phyloP scores from a whole-genome alignment of 2,113 vertebrate genomes.

The Peucedramus taeniatus region DNA sequence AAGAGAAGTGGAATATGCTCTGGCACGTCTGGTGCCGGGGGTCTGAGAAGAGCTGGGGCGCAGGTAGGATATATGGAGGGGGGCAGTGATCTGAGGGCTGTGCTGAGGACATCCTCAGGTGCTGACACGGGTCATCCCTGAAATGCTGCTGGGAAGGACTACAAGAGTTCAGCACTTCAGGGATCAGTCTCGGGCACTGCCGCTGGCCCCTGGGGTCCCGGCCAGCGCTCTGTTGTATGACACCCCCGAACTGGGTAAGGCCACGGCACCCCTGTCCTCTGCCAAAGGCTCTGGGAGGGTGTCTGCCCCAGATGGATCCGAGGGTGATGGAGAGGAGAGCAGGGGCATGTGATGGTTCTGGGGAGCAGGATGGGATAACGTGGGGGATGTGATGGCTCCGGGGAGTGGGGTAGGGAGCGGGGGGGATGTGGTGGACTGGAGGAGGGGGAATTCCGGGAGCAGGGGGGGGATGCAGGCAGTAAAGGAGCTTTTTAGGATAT shows the following conservation, averaged over 20 bases:
- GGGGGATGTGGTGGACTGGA: no score
- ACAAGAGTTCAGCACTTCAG: not conserved
- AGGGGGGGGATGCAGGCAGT: not conserved
- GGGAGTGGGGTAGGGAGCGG: not conserved
- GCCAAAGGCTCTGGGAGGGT: not conserved
- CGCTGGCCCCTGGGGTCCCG: not conserved
- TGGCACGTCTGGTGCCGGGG: accelerated
- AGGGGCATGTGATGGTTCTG: not conserved
- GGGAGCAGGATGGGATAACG: not conserved
- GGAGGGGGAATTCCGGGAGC: not conserved
- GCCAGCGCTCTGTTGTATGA: not conserved
- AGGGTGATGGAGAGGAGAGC: not conserved
- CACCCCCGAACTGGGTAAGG: no score
- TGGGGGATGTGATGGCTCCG: no score
- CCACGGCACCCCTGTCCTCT: not conserved
- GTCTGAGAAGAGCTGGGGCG: not conserved
- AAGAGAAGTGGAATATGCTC: not conserved
- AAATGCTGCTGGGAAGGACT: not conserved
- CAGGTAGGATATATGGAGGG: not conserved
- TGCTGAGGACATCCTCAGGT: not conserved
- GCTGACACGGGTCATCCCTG: not conserved
- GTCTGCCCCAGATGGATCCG: accelerated
- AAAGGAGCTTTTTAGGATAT: not conserved
- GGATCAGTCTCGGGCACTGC: not conserved
- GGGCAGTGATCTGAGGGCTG: not conserved